Conservation (phyloP, 2,888 invertebrate species). For the Ctenicera cuprea region DNA sequence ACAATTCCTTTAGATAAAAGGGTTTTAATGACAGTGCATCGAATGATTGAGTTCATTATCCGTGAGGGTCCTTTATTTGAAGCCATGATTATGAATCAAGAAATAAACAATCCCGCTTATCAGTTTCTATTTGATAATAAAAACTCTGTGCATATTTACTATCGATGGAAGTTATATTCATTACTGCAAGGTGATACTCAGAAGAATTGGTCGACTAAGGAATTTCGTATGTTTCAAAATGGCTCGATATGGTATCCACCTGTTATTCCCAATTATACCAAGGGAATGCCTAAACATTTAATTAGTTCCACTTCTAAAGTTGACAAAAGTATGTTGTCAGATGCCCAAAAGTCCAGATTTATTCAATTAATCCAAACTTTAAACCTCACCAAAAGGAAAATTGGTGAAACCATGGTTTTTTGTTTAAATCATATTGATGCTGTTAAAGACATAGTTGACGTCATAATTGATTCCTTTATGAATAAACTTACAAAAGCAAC, state of each 20-base stretch:
- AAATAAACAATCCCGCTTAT: conserved; percentile 95
- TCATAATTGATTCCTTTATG: conserved; percentile 89
- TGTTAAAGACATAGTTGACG: conserved; percentile 93
- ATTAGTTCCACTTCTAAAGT: conserved; percentile 79
- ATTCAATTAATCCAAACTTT: conserved; percentile 91
- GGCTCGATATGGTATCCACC: conserved; percentile 98
- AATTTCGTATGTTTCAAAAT: conserved; percentile 96
- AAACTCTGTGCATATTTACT: conserved; percentile 96
- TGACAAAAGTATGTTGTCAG: conserved; percentile 79
- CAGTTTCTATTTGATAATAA: conserved; percentile 98
- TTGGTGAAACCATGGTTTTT: conserved; percentile 97
- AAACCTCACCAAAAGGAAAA: conserved; percentile 82
- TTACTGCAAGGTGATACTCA: conserved; percentile 95
- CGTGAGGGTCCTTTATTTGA: conserved; percentile 99
- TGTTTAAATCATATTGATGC: conserved; percentile 97
- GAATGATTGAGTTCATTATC: conserved; percentile 98
- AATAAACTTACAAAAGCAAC: conserved; percentile 80
- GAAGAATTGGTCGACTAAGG: conserved; percentile 89
- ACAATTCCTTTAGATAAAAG: conserved; percentile 77
- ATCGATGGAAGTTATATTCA: conserved; percentile 98
- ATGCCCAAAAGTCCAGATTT: conserved; percentile 89
- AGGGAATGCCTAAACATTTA: conserved; percentile 96
- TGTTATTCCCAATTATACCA: conserved; percentile 91
- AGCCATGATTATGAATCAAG: conserved; percentile 98
- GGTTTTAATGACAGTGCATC: conserved; percentile 93